phyloP scores from a whole-genome alignment of 1,140 invertebrate genomes.

The Brachionus koreanus region DNA sequence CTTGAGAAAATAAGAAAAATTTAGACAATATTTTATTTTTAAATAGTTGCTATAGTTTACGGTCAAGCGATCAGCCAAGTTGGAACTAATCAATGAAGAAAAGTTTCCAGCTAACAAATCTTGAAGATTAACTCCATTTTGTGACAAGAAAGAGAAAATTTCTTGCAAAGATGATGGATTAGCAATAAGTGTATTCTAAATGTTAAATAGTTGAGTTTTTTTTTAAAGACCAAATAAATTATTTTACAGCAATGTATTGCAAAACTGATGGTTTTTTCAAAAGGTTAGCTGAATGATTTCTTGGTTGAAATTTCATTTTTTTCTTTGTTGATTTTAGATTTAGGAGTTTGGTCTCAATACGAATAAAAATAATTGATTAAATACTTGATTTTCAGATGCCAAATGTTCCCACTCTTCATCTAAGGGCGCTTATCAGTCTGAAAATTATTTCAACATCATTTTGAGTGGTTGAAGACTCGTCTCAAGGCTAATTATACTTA shows the following conservation, averaged over 20 bases:
- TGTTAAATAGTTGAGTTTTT: not conserved
- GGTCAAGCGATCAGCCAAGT: not conserved
- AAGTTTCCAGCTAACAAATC: not conserved
- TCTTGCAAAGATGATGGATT: not conserved
- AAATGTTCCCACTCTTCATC: too few relatives aligned
- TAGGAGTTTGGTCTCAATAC: too few relatives aligned
- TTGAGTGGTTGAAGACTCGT: too few relatives aligned
- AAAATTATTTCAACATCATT: too few relatives aligned
- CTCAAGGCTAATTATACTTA: too few relatives aligned
- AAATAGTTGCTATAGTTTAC: not conserved
- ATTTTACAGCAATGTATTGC: not conserved
- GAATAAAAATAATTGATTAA: too few relatives aligned
- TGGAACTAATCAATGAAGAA: not conserved
- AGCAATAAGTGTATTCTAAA: not conserved
- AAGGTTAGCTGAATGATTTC: not conserved
- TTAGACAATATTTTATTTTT: not conserved
- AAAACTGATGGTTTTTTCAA: not conserved
- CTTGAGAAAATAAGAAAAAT: not conserved
- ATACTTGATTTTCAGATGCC: too few relatives aligned
- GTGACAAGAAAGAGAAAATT: not conserved
- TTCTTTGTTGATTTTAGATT: not conserved
- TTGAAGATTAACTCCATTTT: not conserved
- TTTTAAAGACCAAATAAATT: not conserved
- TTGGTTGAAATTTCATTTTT: slow-evolving; percentile 8
- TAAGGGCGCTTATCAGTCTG: too few relatives aligned